Evolutionary conservation across 2,888 invertebrate species (phyloP).

Genomic region (Automeris io): DNA sequence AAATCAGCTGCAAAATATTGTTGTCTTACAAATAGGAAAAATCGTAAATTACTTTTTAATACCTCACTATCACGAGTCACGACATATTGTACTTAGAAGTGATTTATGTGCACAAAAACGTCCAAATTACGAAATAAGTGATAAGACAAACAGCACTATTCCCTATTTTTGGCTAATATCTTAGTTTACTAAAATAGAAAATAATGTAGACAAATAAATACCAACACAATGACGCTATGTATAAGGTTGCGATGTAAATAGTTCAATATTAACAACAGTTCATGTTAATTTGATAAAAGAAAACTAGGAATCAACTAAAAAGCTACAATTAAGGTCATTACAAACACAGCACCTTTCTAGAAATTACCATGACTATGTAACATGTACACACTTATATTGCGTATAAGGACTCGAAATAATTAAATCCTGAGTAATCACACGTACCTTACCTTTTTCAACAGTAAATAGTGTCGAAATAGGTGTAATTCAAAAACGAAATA

Average conservation of each 20-base stretch:
- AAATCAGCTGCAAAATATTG: too few relatives aligned
- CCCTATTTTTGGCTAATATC: too few relatives aligned
- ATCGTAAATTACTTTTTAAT: neutral
- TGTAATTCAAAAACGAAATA: constrained; percentile 11
- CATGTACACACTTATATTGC: too few relatives aligned
- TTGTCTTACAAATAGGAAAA: neutral
- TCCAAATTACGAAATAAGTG: neutral
- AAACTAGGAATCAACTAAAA: too few relatives aligned
- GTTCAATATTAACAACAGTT: too few relatives aligned
- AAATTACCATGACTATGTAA: neutral
- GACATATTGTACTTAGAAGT: neutral
- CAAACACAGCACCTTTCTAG: neutral
- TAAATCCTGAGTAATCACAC: neutral
- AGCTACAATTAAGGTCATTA: too few relatives aligned
- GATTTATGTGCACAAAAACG: neutral
- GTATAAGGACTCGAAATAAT: neutral
- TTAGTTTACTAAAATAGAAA: too few relatives aligned
- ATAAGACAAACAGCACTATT: neutral
- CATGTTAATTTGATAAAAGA: too few relatives aligned
- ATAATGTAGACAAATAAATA: too few relatives aligned
- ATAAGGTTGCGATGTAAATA: too few relatives aligned
- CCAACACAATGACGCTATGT: too few relatives aligned
- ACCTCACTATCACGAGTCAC: constrained; percentile 1
- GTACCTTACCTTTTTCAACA: neutral
- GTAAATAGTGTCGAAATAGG: constrained; percentile 6